Base-by-base conservation (phyloP, 2,888 invertebrate species). In the Parascotia fuliginaria region DNA sequence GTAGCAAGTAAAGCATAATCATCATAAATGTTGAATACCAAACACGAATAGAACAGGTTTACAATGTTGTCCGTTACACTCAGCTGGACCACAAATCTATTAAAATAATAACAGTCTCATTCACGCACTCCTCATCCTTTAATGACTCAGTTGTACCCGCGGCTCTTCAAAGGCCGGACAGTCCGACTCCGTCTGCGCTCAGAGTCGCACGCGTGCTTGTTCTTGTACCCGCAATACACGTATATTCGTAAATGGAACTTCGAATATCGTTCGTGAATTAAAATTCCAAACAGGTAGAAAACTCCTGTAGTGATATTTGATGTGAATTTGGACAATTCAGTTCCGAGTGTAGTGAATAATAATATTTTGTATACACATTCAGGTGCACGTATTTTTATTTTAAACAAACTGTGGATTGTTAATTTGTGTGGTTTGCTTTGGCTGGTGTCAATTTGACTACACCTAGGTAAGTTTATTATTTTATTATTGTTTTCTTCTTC, bases 61-160 rank as follows among this genome's bases (percentile, higher is more conserved):
- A 59, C 55, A 56, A 55, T 32, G 38, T 19, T 37, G 22, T 28
- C 49, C 47, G 49, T 50, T 40, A 49, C 29, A 49, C 47, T 44
- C 60, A 55, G 38, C 45, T 68, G 56, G 54, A 64, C 46, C 52
- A 62, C 62, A 68, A 53, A 68, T 68, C 65, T 65, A 68, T 65
- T 66, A 68, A 59, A 62, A 68, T 62, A 66, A 64, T 54, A 54
- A 51, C 65, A 37, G 42, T 59, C 68, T 68, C 62, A 65, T 67
- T 65, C 66, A 68, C 66, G 39, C 36, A 52, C 31, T 45, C 34
- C 59, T 53, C 62, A 50, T 68, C 57, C 60, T 63, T 50, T 63
- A 63, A 60, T 60, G 58, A 60, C 46, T 69, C 50, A 33, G 66
- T 60, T 50, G 51, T 37, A 57, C 37, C 55, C 42, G 40, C 45